A percentile compares a stretch with the other conserved stretches of the same genome.
phyloP scores from a whole-genome alignment of 2,113 vertebrate species.

The Piaya cayana region DNA sequence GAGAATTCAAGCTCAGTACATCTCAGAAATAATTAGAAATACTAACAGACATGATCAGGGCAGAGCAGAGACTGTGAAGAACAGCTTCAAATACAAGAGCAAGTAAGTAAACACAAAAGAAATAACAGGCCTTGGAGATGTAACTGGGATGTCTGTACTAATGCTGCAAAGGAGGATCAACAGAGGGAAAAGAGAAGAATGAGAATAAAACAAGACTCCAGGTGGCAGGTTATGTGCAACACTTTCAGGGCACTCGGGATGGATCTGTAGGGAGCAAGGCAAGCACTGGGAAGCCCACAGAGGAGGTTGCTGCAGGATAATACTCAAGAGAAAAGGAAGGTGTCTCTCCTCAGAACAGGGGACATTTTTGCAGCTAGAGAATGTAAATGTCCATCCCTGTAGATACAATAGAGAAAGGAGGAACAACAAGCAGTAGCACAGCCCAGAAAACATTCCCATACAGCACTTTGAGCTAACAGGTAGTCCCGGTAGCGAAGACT shows the following conservation, averaged over 20 bases:
- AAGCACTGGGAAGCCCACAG: not conserved
- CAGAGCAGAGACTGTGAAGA: not conserved
- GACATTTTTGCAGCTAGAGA: not conserved
- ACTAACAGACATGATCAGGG: not conserved
- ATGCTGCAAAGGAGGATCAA: not conserved
- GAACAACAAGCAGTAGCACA: not conserved
- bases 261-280: not conserved
- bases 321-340: not conserved
- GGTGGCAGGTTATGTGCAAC: fast-evolving
- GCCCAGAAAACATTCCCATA: not conserved
- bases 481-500: not conserved
- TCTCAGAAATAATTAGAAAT: not conserved
- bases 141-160: not conserved
- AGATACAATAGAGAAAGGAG: not conserved
- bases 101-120: not conserved
- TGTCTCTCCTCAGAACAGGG: not conserved
- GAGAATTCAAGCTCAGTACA: not conserved
- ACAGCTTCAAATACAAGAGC: not conserved
- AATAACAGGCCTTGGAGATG: not conserved
- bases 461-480: not conserved
- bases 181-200: not conserved
- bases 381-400: not conserved
- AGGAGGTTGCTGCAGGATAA: not conserved
- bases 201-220: not conserved
- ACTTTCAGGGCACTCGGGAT: fast-evolving